Conservation (phyloP, 2,888 invertebrate genomes). For the Meliscaeva auricollis region DNA sequence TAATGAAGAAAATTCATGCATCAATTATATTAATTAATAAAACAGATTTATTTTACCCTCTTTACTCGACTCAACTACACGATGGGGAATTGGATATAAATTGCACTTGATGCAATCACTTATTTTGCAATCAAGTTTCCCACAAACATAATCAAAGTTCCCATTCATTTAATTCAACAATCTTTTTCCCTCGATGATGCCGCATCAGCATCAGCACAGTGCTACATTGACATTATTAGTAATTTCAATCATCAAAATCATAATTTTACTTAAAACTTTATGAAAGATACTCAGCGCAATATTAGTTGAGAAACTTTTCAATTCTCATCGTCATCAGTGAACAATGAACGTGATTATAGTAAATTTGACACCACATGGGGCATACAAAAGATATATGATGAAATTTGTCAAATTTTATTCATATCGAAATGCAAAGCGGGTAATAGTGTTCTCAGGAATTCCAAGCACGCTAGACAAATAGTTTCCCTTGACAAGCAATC, state of each 20-base stretch:
- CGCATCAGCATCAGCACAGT: too few relatives aligned
- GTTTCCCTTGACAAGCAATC: not conserved
- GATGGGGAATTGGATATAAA: not conserved
- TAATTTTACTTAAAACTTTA: too few relatives aligned
- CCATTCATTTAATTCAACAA: not conserved
- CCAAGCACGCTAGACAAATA: not conserved
- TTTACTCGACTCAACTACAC: not conserved
- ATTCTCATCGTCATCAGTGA: not conserved
- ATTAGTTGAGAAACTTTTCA: not conserved
- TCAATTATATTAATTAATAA: not conserved
- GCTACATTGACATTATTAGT: too few relatives aligned
- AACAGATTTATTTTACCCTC: not conserved
- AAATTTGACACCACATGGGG: not conserved
- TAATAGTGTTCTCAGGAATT: not conserved
- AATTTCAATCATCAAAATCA: too few relatives aligned
- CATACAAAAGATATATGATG: not conserved
- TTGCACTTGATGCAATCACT: conserved; percentile 13
- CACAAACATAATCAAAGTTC: conserved; percentile 13
- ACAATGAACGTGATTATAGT: conserved; percentile 9
- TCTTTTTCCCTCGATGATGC: not conserved
- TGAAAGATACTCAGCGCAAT: not conserved
- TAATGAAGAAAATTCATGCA: not conserved
- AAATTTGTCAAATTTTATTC: not conserved
- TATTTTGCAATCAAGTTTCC: conserved; percentile 1
- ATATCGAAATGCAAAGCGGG: not conserved